Base-by-base conservation (phyloP, 1,140 invertebrate genomes). In the Dendrolimus punctatus region DNA sequence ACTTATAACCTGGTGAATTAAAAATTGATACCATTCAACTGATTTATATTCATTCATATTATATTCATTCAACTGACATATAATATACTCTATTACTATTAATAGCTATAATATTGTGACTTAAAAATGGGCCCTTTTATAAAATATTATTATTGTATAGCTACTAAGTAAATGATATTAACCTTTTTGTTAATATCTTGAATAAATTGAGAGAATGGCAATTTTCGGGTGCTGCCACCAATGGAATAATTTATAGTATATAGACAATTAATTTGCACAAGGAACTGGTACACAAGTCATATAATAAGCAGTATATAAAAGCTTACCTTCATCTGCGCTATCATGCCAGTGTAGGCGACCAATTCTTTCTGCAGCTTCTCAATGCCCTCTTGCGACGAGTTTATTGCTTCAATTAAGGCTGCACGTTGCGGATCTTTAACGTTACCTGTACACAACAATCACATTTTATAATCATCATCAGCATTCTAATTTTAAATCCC, bases 301-400 rank as follows among this genome's bases (percentile, higher is more conserved):
- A 10, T 46, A 7, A 10, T 9, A 23, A 10, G 7, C 10, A 7
- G 4, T 46, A n/a, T 4, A 43, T 8, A 0, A 39, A 39, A 8
- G 36, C 59, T 40, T 46, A 85, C 81, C 79, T 82, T 78, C 67
- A 82, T 65, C 42, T 79, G 73, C 40, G 62, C 68, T 10, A 82
- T 47, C 46, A 73, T 74, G 37, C 66, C 75, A 59, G 73, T 77
- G 63, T 77, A 82, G 0, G 85, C 80, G 5, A 89, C 77, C 8
- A 95, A 72, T 66, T 94, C 93, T 65, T 92, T 92, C 39, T 91
- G 89, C 8, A 95, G 85, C 55, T 90, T 92, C 66, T 95, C 94
- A 41, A 96, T 95, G 3, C 91, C 91, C 51, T 91, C 90, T 60
- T 94, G 93, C 5, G 95, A 88, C 2, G 89, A 89, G 66, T 95